Base-by-base conservation (phyloP, 2,888 invertebrate species). In the Perizoma flavofasciatum region DNA sequence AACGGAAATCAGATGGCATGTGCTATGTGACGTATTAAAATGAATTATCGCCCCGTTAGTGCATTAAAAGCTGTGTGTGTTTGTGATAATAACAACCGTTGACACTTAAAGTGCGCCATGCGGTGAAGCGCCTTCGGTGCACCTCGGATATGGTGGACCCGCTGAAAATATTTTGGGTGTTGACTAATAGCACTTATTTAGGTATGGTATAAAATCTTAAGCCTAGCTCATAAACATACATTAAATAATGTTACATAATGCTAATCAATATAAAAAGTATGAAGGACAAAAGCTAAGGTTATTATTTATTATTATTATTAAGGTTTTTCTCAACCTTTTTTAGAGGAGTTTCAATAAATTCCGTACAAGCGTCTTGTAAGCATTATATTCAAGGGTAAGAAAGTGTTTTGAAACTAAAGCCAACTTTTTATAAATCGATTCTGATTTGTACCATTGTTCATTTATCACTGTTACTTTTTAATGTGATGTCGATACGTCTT, bases 81-180 rank as follows among this genome's bases (percentile, higher is more conserved):
- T 69, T 71, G 79, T 80, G 78, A 74, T 75, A 70, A 66, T 74
- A 77, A 77, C 73, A 71, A 66, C 68, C 69, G 78, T 74, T 80
- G 81, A 82, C 76, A 77, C 72, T 78, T 77, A 73, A 69, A 82
- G 83, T 83, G 86, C 85, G 84, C 84, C 86, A 92, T 92, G 91
- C 88, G 86, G 86, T 92, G 86, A 89, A 79, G 76, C 77, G 80
- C 81, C 82, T 75, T 72, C 74, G 82, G 80, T 83, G 83, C 83
- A 77, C 73, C 79, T 75, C 77, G 91, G 93, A 94, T 93, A 96
- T 96, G 96, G 95, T 96, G 88, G 96, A 96, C 93, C 96, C 96
- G 83, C 93, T 96, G 85, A 96, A 96, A 93, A 94, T 96, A 86
- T 95, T 96, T 89, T 96, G 96, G 96, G 95, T 96, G 92, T 93